A percentile compares a stretch with the other conserved stretches of the same genome.
Conservation (phyloP, 2,797 vertebrate genomes). For the Dendrocincla fuliginosa region DNA sequence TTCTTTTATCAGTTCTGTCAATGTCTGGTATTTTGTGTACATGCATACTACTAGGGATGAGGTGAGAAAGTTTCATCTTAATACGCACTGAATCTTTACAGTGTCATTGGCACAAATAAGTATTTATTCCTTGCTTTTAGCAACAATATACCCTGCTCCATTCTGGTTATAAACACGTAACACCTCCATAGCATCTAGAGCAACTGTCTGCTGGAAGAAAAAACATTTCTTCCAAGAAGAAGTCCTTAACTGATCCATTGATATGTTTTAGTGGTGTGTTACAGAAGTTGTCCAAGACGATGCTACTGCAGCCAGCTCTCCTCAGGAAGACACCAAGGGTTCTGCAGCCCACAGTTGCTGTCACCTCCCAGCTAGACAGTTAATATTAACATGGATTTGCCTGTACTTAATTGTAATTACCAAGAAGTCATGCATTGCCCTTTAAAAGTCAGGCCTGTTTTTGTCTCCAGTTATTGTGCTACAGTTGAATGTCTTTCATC, state of each 20-base stretch:
- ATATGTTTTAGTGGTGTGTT: not conserved
- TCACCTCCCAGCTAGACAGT: not conserved
- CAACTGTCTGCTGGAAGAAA: not conserved
- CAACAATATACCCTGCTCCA: fast-evolving
- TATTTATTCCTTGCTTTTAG: not conserved
- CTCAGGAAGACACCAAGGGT: not conserved
- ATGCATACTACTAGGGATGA: not conserved
- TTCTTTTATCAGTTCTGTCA: not conserved
- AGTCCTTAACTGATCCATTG: not conserved
- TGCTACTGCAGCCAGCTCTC: fast-evolving
- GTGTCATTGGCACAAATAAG: not conserved
- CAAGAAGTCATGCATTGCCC: not conserved
- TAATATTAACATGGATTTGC: not conserved
- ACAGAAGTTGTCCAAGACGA: not conserved
- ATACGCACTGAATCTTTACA: not conserved
- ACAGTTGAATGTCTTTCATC: not conserved
- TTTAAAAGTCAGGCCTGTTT: not conserved
- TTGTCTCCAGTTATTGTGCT: not conserved
- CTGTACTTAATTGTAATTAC: conserved; percentile 16
- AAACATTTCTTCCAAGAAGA: not conserved
- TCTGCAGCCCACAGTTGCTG: not conserved
- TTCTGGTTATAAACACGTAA: not conserved
- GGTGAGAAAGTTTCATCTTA: not conserved
- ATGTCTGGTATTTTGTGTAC: not conserved
- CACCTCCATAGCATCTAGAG: not conserved